A percentile compares a stretch with the other conserved stretches of the same genome.
phyloP scores from a whole-genome alignment of 2,797 vertebrate genomes.

The Sitta carolinensis region DNA sequence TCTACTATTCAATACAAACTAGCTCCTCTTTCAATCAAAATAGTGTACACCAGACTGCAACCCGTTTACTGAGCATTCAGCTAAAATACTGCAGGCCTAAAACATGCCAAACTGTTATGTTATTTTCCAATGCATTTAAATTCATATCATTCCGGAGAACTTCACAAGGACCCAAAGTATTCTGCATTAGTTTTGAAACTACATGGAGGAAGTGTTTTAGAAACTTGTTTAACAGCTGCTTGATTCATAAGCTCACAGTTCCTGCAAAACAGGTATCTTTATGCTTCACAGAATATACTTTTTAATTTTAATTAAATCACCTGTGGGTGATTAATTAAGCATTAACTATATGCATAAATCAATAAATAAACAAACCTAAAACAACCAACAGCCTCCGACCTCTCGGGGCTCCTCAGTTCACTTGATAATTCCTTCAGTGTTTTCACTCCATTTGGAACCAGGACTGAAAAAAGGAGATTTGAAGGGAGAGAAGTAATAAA shows the following conservation, averaged over 20 bases:
- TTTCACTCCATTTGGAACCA: neutral
- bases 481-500: neutral
- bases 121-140: neutral
- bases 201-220: neutral
- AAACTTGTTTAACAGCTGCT: conserved; percentile 27
- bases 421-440: neutral
- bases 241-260: neutral
- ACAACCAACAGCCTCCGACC: neutral
- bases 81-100: neutral
- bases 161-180: neutral
- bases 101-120: neutral
- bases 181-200: neutral
- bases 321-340: neutral
- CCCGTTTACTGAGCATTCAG: neutral
- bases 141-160: neutral
- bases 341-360: neutral
- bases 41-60: neutral
- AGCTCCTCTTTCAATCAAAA: neutral
- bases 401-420: neutral
- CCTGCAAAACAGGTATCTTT: neutral
- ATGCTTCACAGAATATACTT: neutral
- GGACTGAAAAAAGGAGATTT: neutral
- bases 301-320: conserved; percentile 2
- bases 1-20: neutral
- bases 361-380: neutral